Evolutionary conservation across 2,888 invertebrate genomes (phyloP).

Genomic region (Ametastegia equiseti): DNA sequence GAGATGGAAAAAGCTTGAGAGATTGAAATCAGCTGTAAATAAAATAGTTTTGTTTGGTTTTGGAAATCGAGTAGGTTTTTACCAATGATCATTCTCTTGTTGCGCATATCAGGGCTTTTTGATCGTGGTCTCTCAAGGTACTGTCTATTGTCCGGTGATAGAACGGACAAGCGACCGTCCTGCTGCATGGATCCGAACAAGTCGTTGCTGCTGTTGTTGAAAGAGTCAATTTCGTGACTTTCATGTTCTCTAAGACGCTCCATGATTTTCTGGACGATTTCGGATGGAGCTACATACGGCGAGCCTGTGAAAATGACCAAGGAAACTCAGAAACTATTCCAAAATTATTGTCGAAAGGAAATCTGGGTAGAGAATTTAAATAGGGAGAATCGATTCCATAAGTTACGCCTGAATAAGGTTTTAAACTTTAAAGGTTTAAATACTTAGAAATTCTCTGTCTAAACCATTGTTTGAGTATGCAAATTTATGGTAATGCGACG

Average conservation of each 20-base stretch:
- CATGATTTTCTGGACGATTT: slow-evolving; percentile 90
- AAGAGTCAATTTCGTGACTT: slow-evolving; percentile 69
- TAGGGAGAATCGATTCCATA: neutral
- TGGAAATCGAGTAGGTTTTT: neutral
- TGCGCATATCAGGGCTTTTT: slow-evolving; percentile 74
- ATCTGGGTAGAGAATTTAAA: neutral
- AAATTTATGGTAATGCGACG: slow-evolving; percentile 20
- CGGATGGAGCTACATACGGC: slow-evolving; percentile 87
- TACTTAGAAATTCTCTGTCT: slow-evolving; percentile 2
- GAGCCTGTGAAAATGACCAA: slow-evolving; percentile 78
- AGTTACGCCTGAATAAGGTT: neutral
- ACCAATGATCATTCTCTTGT: slow-evolving; percentile 75
- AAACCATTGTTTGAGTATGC: neutral
- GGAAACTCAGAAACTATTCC: slow-evolving; percentile 41
- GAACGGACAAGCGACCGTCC: slow-evolving; percentile 67
- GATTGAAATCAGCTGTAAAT: neutral
- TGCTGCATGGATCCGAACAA: slow-evolving; percentile 58
- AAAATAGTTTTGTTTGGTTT: neutral
- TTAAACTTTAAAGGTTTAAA: neutral
- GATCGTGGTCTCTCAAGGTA: slow-evolving; percentile 71
- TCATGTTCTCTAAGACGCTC: slow-evolving; percentile 78
- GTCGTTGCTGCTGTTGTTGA: slow-evolving; percentile 61
- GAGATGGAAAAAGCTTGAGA: no score
- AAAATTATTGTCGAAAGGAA: neutral
- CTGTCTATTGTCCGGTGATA: slow-evolving; percentile 73